phyloP scores from a whole-genome alignment of 2,113 vertebrate species.

The Podarcis muralis region DNA sequence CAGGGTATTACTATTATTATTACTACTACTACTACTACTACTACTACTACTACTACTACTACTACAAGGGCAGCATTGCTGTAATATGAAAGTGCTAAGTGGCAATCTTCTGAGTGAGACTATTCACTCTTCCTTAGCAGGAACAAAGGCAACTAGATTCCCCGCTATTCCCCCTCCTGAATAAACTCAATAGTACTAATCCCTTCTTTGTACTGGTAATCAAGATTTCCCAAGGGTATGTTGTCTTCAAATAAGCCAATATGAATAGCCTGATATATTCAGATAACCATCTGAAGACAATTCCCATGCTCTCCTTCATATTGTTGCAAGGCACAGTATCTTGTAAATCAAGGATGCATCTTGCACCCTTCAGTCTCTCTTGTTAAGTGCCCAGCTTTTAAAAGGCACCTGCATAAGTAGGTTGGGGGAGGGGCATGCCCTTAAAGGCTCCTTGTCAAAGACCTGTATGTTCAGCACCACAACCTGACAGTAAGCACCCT shows the following conservation, averaged over 20 bases:
- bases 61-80: not conserved
- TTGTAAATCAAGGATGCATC: not conserved
- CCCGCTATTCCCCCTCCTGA: not conserved
- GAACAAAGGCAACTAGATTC: not conserved
- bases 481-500: not conserved
- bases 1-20: no score
- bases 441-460: not conserved
- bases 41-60: not conserved
- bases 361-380: not conserved
- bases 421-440: not conserved
- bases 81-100: not conserved
- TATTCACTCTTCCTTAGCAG: not conserved
- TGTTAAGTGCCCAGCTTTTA: not conserved
- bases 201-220: not conserved
- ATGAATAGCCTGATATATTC: not conserved
- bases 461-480: not conserved
- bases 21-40: no score
- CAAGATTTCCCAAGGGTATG: not conserved
- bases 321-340: not conserved
- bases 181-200: not conserved
- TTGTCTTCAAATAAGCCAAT: constrained; percentile 2
- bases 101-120: not conserved
- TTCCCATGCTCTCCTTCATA: not conserved
- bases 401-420: not conserved
- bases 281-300: not conserved